Evolutionary conservation across 1,140 invertebrate species (phyloP), one percentile per base, ranked within the genome.

Genomic region (Propsilocerus akamusi): DNA sequence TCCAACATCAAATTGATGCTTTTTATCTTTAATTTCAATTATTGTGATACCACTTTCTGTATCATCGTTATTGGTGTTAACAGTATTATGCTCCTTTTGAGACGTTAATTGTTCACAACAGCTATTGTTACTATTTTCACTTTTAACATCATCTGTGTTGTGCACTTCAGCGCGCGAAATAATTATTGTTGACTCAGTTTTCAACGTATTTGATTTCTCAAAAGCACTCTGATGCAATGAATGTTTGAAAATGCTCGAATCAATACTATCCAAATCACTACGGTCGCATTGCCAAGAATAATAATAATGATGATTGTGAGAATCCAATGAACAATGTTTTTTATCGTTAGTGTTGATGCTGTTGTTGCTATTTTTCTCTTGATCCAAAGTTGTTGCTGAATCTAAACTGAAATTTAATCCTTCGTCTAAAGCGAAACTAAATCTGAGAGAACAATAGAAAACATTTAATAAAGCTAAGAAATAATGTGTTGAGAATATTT

Each of bases 191-290:
- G 4, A 41, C 5, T 41, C 14, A 20, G 10, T 20, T n/a, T 30
- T 30, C 28, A 30, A 17, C 22, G 14, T 20, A 41, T 41, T 41
- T 20, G 17, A 41, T 17, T 41, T 41, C 22, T 41, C 34, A 14
- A 41, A 41, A 8, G 34, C 34, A 20, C 12, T 41, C 14, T 65
- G 63, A 50, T 65, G 63, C 49, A 62, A 49, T 5, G 63, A 65
- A n/a, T 65, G 75, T 56, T 75, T 71, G 25, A 76, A 73, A 59
- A 76, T 77, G 55, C 76, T 75, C n/a, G 74, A 77, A 56, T 77
- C 75, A 48, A 77, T 66, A 56, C 73, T 77, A 58, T 77, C 74
- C 50, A 76, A 74, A 59, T 76, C 75, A 55, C 73, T 75, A 51
- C 64, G 65, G 52, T 65, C 63, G 56, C 62, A 65, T 46, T 62